Percentiles rank a stretch among this genome's conserved stretches.
These are phyloP conservation scores for Geotria australis DNA, from an alignment of 2,797 vertebrate species.

Conservation along the genomic window DNA sequence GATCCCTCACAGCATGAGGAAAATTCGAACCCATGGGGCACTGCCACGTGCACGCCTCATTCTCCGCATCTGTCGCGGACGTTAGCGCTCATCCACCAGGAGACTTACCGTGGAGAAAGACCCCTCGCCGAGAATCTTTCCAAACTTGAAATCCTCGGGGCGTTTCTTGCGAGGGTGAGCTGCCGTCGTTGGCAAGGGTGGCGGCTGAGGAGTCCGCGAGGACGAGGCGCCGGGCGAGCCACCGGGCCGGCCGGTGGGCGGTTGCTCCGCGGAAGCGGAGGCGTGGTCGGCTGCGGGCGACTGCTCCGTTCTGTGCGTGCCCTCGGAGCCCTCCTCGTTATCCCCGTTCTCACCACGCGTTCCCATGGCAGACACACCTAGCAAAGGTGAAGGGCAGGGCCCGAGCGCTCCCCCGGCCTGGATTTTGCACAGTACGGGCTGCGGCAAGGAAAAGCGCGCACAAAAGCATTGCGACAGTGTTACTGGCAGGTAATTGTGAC, in stretches of 20 bases:
- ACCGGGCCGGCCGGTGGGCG: neutral
- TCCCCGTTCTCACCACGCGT: too few species aligned
- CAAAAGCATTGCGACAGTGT: too few species aligned
- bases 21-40: too few species aligned
- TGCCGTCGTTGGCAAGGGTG: constrained; percentile 15
- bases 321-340: too few species aligned
- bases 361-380: neutral
- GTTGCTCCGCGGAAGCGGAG: neutral
- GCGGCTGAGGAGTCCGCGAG: constrained; percentile 1
- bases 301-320: neutral
- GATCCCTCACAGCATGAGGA: too few species aligned
- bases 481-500: too few species aligned
- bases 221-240: neutral
- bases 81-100: neutral
- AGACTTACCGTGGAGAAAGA: constrained; percentile 76
- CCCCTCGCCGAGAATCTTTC: constrained; percentile 91
- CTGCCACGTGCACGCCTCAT: too few species aligned
- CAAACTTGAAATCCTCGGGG: constrained; percentile 84
- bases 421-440: neutral
- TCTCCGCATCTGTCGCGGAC: too few species aligned
- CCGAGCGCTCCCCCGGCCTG: neutral
- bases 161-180: constrained; percentile 74
- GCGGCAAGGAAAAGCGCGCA: neutral
- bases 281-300: neutral
- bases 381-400: neutral